Evolutionary conservation across 1,140 invertebrate species (phyloP).

Genomic region (Neotoxoptera formosana): DNA sequence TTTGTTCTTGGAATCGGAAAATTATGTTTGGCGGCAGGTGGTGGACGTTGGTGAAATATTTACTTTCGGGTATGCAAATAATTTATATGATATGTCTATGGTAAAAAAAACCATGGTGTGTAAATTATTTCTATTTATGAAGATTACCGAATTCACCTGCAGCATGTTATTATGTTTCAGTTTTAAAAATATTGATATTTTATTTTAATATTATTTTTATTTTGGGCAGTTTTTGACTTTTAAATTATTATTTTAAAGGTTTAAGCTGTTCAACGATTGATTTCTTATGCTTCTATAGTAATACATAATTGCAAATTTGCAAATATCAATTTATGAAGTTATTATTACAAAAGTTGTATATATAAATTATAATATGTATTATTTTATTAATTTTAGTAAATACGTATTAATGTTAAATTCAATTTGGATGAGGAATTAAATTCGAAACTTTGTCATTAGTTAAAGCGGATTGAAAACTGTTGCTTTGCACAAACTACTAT

Average conservation of each 20-base stretch:
- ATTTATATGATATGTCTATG: not conserved
- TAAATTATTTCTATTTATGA: not conserved
- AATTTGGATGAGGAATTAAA: not conserved
- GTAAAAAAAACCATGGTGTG: not conserved
- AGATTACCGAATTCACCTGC: not conserved
- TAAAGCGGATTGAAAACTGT: constrained; percentile 17
- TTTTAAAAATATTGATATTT: not conserved
- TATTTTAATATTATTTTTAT: not conserved
- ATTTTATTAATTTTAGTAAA: not conserved
- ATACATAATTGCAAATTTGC: not conserved
- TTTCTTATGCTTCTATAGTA: not conserved
- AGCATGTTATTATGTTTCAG: not conserved
- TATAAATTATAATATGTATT: not conserved
- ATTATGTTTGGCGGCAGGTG: not conserved
- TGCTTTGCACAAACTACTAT: not conserved
- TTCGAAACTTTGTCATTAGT: constrained; percentile 27
- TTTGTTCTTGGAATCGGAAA: not conserved
- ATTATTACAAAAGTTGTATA: not conserved
- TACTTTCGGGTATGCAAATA: not conserved
- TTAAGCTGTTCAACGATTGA: not conserved
- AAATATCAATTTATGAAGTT: not conserved
- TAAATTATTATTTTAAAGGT: not conserved
- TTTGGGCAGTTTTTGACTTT: not conserved
- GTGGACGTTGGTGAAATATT: not conserved
- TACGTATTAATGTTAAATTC: constrained; percentile 23